These are phyloP conservation scores for Acrobasis consociella DNA, from an alignment of 2,888 invertebrate species.

Conservation along the genomic window DNA sequence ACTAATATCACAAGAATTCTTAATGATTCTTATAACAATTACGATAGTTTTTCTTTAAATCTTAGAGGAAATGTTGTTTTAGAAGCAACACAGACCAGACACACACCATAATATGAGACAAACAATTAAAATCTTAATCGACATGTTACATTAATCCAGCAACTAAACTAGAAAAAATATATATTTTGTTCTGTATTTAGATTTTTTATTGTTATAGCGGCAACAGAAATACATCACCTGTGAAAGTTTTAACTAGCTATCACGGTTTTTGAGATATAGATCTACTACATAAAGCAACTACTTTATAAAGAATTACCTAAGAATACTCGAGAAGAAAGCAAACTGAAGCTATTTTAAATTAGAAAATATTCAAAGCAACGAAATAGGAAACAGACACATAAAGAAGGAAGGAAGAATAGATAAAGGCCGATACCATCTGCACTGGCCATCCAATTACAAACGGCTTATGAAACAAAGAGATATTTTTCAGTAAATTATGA, in stretches of 20 bases:
- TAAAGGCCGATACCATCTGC: constrained; percentile 2
- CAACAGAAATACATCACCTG: too few species aligned
- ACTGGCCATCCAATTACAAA: constrained; percentile 7
- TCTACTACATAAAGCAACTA: too few species aligned
- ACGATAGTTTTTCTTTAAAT: neutral
- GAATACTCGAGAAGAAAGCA: too few species aligned
- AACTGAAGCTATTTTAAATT: neutral
- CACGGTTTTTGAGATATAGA: too few species aligned
- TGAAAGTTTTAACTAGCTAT: too few species aligned
- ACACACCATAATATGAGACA: neutral
- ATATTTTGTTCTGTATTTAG: too few species aligned
- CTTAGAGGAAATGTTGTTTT: neutral
- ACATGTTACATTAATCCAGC: too few species aligned
- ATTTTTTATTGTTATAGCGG: too few species aligned
- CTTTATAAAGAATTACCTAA: too few species aligned
- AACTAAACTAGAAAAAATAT: too few species aligned
- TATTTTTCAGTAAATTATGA: constrained; percentile 18
- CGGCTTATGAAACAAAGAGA: constrained; percentile 12
- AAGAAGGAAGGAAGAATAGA: neutral
- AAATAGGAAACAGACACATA: neutral
- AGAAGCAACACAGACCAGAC: too few species aligned
- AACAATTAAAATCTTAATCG: too few species aligned
- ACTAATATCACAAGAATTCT: neutral
- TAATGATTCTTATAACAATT: neutral
- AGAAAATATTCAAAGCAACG: neutral